Base-by-base conservation (phyloP, 2,888 invertebrate genomes). In the Hirtodrosophila alboralis region DNA sequence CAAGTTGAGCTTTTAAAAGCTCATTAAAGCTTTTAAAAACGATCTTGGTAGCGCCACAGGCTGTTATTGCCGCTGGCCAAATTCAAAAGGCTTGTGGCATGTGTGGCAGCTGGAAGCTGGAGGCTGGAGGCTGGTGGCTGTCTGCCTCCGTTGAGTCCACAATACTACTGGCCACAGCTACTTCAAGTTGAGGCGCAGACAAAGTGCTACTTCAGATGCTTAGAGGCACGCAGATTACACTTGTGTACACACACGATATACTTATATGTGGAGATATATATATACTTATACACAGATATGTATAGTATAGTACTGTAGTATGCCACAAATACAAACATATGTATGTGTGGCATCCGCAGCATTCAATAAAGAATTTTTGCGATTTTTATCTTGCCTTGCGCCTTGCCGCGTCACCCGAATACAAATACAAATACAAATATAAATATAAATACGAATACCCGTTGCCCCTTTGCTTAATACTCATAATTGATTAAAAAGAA, bases 401-500 rank as follows among this genome's bases (percentile, higher is more conserved):
- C 72, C 57, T 59, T 61, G 56, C 64, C 73, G 58, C 76, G 52
- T 75, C 74, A 58, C 64, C 65, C 75, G 53, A 51, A 36, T 38
- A 48, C 44, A 28, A 48, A n/a, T n/a, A n/a, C n/a, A n/a, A 44
- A 71, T 58, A 33, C 43, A 6, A 28, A 48, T 48, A 43, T 21
- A 9, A 45, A 36, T 45, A 57, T 34, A 9, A 30, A 21, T 47
- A 43, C 44, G 16, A 37, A 16, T 44, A 51, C 21, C 65, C 43
- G 52, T 52, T 47, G 45, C 71, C 76, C 59, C 54, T 81, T 67
- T 68, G 80, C 70, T 73, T 77, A 70, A 83, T 78, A 79, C 74
- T 74, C 84, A 77, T 84, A 84, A 84, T 84, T 84, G 83, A 84
- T 84, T 84, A 86, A 84, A 86, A 80, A 86, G 86, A 84, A 84